These are phyloP conservation scores for Xyrauchen texanus DNA, from an alignment of 2,113 vertebrate genomes.

Conservation along the genomic window DNA sequence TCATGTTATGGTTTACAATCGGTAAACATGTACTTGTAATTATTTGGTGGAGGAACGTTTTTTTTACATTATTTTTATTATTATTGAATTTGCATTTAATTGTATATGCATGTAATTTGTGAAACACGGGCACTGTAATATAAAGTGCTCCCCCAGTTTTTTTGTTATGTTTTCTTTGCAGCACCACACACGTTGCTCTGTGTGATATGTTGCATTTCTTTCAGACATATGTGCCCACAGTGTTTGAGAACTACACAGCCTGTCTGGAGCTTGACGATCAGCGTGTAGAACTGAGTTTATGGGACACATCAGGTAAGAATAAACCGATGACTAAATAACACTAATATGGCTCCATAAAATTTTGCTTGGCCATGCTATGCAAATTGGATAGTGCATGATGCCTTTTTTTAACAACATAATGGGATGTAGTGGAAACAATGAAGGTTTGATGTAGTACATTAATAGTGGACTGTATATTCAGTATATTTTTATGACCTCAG, in stretches of 20 bases:
- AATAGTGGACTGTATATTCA: neutral
- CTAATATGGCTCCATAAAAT: neutral
- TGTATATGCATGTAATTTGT: no score
- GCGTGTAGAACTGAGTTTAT: constrained; percentile 93
- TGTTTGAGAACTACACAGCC: constrained; percentile 97
- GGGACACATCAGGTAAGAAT: constrained; percentile 92
- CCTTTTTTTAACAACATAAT: neutral
- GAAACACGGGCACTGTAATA: no score
- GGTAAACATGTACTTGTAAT: no score
- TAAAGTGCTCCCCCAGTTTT: no score
- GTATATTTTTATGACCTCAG: constrained; percentile 4
- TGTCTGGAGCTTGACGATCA: constrained; percentile 93
- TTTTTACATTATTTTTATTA: no score
- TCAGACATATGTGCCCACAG: constrained; percentile 94
- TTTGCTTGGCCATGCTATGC: neutral
- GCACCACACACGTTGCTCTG: constrained; percentile 12
- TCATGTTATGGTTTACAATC: no score
- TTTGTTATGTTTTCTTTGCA: neutral
- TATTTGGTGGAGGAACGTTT: no score
- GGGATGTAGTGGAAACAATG: neutral
- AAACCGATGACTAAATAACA: neutral
- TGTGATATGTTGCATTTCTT: constrained; percentile 3
- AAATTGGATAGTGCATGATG: neutral
- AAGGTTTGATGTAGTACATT: no score
- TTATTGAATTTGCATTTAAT: no score